Percentiles rank a stretch among this genome's conserved stretches.
phyloP scores from a whole-genome alignment of 2,113 vertebrate genomes.

The Illadopsis cleaveri region DNA sequence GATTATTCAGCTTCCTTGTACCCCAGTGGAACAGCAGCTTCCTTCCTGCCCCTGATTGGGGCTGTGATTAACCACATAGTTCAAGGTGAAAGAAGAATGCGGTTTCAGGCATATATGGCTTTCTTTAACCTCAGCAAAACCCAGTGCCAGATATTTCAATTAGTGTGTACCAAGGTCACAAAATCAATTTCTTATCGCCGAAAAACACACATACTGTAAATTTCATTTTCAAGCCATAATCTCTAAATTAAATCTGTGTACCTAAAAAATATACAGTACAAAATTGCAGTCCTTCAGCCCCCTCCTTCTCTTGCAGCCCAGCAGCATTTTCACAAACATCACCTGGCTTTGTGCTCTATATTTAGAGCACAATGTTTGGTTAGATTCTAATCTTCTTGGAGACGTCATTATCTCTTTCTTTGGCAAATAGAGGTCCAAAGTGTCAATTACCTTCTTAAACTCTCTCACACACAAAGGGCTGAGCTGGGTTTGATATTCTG shows the following conservation, averaged over 20 bases:
- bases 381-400: conserved; percentile 72
- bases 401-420: conserved; percentile 68
- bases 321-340: conserved; percentile 73
- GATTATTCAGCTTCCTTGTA: conserved; percentile 52
- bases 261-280: conserved; percentile 71
- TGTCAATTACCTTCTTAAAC: conserved; percentile 72
- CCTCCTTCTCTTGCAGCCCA: conserved; percentile 1
- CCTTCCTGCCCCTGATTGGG: conserved; percentile 52
- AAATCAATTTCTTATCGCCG: conserved; percentile 77
- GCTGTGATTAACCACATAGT: conserved; percentile 52
- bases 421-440: conserved; percentile 66
- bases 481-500: conserved; percentile 42
- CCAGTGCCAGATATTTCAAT: conserved; percentile 73
- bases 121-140: conserved; percentile 67
- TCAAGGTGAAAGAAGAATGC: conserved; percentile 67
- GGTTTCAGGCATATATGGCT: conserved; percentile 26
- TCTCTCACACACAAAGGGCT: conserved; percentile 26
- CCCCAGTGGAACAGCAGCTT: conserved; percentile 43
- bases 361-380: conserved; percentile 75
- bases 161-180: conserved; percentile 67
- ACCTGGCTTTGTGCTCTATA: conserved; percentile 63
- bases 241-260: conserved; percentile 81
- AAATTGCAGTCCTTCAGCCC: conserved; percentile 43
- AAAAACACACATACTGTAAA: conserved; percentile 73
- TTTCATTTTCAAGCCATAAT: conserved; percentile 77